A percentile compares a stretch with the other conserved stretches of the same genome.
Conservation (phyloP, 2,888 invertebrate species). For the Diadegma fenestrale region DNA sequence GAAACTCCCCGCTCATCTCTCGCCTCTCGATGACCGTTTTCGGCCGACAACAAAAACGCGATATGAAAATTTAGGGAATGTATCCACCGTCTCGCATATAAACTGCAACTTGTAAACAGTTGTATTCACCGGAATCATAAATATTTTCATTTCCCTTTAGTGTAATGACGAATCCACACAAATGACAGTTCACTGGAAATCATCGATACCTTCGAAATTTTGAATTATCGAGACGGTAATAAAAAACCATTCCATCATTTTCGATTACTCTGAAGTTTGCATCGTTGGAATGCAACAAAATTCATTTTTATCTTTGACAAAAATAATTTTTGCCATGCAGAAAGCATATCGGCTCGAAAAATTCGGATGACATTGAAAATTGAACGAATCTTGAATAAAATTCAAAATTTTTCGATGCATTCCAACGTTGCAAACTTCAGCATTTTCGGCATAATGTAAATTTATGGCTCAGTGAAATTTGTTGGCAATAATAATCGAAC, state of each 20-base stretch:
- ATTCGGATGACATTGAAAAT: no score
- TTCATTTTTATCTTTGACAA: no score
- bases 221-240: not conserved
- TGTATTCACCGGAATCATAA: conserved; percentile 15
- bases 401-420: no score
- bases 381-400: no score
- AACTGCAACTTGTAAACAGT: not conserved
- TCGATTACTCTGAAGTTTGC: no score
- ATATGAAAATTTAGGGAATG: conserved; percentile 43
- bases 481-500: not conserved
- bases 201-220: not conserved
- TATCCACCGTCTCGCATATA: conserved; percentile 23
- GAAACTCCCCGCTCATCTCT: conserved; percentile 25
- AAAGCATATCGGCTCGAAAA: no score
- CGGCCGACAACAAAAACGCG: conserved; percentile 27
- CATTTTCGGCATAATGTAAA: not conserved
- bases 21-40: conserved; percentile 42
- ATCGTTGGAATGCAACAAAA: no score
- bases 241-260: not conserved
- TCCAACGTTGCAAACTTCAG: no score
- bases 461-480: not conserved
- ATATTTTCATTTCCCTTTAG: not conserved
- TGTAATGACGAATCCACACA: not conserved
- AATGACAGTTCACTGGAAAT: not conserved
- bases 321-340: no score